phyloP scores from a whole-genome alignment of 2,888 invertebrate genomes.

The Acrocyrtus sp. region DNA sequence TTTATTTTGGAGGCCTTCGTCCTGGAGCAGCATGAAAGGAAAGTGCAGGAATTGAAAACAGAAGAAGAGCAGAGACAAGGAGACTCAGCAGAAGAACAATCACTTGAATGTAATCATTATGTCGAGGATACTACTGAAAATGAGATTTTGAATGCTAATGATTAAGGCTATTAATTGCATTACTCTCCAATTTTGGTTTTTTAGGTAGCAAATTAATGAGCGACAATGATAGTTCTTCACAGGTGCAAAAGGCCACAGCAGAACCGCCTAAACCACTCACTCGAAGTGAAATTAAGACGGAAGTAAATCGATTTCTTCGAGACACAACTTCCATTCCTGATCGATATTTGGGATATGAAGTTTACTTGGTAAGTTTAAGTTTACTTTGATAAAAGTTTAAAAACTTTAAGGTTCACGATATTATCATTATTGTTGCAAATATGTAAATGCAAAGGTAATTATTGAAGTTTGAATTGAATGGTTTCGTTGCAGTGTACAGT shows the following conservation, averaged over 20 bases:
- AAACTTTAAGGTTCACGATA: not conserved
- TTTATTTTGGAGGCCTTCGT: conserved; percentile 69
- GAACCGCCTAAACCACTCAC: conserved; percentile 67
- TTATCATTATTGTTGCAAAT: not conserved
- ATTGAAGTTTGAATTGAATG: no score
- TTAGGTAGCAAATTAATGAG: conserved; percentile 14
- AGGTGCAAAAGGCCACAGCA: no score
- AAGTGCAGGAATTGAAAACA: conserved; percentile 56
- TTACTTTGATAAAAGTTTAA: no score
- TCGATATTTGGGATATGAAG: conserved; percentile 77
- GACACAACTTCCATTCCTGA: conserved; percentile 80
- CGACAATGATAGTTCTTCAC: conserved; percentile 65
- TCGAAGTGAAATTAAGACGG: conserved; percentile 65
- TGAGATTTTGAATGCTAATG: conserved; percentile 28
- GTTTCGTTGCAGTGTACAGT: conserved; percentile 75
- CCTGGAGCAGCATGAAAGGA: conserved; percentile 66
- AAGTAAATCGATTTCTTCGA: conserved; percentile 72
- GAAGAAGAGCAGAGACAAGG: not conserved
- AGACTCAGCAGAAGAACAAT: no score
- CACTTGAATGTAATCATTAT: not conserved
- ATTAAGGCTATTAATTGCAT: no score
- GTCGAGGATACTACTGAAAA: conserved; percentile 45
- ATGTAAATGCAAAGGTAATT: no score
- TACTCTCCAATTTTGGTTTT: not conserved
- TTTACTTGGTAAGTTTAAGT: conserved; percentile 73